Conservation (phyloP, 2,113 vertebrate genomes). For the Alces alces region DNA sequence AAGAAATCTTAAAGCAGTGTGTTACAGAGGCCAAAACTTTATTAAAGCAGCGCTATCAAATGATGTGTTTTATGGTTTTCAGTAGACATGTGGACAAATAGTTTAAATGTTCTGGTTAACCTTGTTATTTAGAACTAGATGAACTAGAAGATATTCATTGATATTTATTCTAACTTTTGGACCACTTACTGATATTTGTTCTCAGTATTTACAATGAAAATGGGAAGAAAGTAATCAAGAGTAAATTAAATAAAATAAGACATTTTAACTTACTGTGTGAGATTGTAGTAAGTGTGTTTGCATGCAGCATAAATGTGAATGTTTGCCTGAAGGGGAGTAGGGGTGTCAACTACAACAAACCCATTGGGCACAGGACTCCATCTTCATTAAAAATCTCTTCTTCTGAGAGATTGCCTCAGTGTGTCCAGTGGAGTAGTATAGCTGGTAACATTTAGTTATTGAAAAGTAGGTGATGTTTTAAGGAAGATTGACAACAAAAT, state of each 20-base stretch:
- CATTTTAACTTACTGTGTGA: not conserved
- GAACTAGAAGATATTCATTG: not conserved
- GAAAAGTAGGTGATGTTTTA: not conserved
- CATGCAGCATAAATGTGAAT: not conserved
- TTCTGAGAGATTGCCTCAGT: not conserved
- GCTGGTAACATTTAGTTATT: not conserved
- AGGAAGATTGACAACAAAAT: not conserved
- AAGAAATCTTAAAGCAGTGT: not conserved
- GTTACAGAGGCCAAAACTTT: not conserved
- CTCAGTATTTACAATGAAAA: not conserved
- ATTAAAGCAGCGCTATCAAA: not conserved
- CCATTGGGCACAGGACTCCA: accelerated
- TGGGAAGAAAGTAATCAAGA: not conserved
- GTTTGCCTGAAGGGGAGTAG: not conserved
- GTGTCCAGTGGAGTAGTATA: not conserved
- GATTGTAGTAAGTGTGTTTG: not conserved
- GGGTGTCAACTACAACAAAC: not conserved
- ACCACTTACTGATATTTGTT: not conserved
- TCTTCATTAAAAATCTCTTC: not conserved
- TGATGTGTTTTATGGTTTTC: not conserved
- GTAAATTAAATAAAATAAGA: not conserved
- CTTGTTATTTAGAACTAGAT: not conserved
- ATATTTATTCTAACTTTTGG: not conserved
- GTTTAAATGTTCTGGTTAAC: not conserved
- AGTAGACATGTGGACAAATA: not conserved